These are phyloP conservation scores for Cricetomys ansorgei DNA, from an alignment of 2,113 vertebrate species.

Conservation along the genomic window DNA sequence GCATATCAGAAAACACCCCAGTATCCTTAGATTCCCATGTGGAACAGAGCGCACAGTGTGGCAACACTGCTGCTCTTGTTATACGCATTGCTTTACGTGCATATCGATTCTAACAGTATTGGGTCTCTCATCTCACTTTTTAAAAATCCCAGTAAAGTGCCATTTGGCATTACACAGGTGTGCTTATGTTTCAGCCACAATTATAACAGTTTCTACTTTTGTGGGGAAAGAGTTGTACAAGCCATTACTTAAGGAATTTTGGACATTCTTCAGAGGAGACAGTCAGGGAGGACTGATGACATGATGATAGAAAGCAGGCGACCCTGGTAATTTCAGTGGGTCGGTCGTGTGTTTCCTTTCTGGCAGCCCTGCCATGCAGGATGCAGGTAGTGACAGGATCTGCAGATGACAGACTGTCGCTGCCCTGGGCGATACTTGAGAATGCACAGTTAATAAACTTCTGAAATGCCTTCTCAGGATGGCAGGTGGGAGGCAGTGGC, in stretches of 20 bases:
- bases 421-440: slow-evolving; percentile 80
- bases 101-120: background rate
- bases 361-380: slow-evolving; percentile 67
- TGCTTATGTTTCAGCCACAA: slow-evolving; percentile 12
- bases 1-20: background rate
- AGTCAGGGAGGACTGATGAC: slow-evolving; percentile 65
- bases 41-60: background rate
- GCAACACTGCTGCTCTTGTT: background rate
- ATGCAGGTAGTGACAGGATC: slow-evolving; percentile 84
- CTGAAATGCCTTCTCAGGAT: slow-evolving; percentile 78
- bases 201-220: background rate
- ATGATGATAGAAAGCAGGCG: slow-evolving; percentile 63
- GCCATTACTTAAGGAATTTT: slow-evolving; percentile 65
- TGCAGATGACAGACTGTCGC: slow-evolving; percentile 76
- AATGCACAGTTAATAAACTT: slow-evolving; percentile 78
- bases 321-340: slow-evolving; percentile 65
- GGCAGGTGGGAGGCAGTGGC: background rate
- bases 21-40: background rate
- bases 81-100: background rate
- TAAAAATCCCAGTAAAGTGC: background rate
- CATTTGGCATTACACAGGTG: background rate
- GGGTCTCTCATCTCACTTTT: background rate
- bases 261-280: slow-evolving; percentile 75
- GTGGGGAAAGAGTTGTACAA: slow-evolving; percentile 46
- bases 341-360: slow-evolving; percentile 74